Percentiles rank a stretch among this genome's conserved stretches.
Conservation (phyloP, 1,140 invertebrate species). For the Rhyzopertha dominica region DNA sequence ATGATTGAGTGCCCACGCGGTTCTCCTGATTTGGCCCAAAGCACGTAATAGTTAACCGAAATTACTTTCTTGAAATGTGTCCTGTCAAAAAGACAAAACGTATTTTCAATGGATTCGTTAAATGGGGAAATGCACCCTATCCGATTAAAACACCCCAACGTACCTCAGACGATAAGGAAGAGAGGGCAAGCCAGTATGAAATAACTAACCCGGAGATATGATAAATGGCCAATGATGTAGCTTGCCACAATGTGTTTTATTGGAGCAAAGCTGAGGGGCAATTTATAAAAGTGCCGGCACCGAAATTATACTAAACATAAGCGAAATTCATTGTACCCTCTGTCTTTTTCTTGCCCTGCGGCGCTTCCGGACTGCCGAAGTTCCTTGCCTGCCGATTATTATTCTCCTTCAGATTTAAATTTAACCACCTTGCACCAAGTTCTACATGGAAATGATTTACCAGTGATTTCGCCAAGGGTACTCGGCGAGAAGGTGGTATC, state of each 20-base stretch:
- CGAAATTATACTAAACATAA: conserved; percentile 18
- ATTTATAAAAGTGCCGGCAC: conserved; percentile 17
- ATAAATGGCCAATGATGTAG: conserved; percentile 13
- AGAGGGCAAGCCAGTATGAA: too few relatives aligned
- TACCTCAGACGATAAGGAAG: too few relatives aligned
- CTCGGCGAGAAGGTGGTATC: conserved; percentile 20
- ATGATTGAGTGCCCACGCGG: too few relatives aligned
- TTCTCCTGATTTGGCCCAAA: too few relatives aligned
- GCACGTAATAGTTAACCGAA: too few relatives aligned
- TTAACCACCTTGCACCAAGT: conserved; percentile 19
- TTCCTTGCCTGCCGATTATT: conserved; percentile 15
- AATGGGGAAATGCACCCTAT: too few relatives aligned
- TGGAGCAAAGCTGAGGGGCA: conserved; percentile 11
- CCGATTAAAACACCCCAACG: too few relatives aligned
- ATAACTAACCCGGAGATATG: conserved; percentile 1
- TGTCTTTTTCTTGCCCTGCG: background rate
- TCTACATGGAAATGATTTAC: conserved; percentile 17
- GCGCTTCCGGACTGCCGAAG: conserved; percentile 1
- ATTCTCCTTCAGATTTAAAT: conserved; percentile 22
- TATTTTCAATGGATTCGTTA: too few relatives aligned
- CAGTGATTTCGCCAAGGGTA: conserved; percentile 4
- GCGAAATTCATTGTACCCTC: conserved; percentile 11
- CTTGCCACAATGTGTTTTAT: conserved; percentile 14
- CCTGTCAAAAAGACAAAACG: too few relatives aligned
- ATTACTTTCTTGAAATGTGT: too few relatives aligned